A percentile compares a stretch with the other conserved stretches of the same genome.
Evolutionary conservation across 2,797 vertebrate species (phyloP).

Genomic region (Stomatorhinus walkeri): DNA sequence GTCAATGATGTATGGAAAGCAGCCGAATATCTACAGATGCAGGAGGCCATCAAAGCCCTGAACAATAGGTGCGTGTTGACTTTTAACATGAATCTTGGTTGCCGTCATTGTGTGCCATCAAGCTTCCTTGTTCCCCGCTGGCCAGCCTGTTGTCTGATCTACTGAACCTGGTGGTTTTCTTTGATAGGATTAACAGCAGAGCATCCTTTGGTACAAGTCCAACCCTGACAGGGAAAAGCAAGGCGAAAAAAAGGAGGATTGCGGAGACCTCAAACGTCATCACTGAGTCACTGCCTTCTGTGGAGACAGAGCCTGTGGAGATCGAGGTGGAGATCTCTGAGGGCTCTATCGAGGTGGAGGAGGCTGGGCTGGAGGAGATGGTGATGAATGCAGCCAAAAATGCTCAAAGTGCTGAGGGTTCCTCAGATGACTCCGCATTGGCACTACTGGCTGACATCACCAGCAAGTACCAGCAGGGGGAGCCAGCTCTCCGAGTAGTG

Average conservation of each 20-base stretch:
- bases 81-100: neutral
- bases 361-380: slow-evolving; percentile 76
- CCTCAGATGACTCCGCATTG: slow-evolving; percentile 87
- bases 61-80: slow-evolving; percentile 68
- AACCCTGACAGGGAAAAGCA: slow-evolving; percentile 53
- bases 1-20: slow-evolving; percentile 93
- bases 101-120: neutral
- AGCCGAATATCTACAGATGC: slow-evolving; percentile 96
- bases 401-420: slow-evolving; percentile 56
- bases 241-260: slow-evolving; percentile 83
- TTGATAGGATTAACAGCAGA: slow-evolving; percentile 67
- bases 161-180: neutral
- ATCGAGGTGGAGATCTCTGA: slow-evolving; percentile 84
- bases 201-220: slow-evolving; percentile 52
- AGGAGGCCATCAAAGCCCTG: slow-evolving; percentile 95
- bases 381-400: slow-evolving; percentile 72
- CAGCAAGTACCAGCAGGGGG: slow-evolving; percentile 92
- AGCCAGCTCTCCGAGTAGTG: slow-evolving; percentile 63
- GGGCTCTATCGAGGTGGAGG: slow-evolving; percentile 70
- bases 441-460: slow-evolving; percentile 94
- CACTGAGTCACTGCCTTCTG: slow-evolving; percentile 79
- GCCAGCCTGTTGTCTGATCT: neutral
- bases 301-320: slow-evolving; percentile 80
- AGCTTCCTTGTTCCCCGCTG: neutral
- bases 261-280: slow-evolving; percentile 89